Evolutionary conservation across 2,888 invertebrate species (phyloP).

Genomic region (Chaitophorus viminalis): DNA sequence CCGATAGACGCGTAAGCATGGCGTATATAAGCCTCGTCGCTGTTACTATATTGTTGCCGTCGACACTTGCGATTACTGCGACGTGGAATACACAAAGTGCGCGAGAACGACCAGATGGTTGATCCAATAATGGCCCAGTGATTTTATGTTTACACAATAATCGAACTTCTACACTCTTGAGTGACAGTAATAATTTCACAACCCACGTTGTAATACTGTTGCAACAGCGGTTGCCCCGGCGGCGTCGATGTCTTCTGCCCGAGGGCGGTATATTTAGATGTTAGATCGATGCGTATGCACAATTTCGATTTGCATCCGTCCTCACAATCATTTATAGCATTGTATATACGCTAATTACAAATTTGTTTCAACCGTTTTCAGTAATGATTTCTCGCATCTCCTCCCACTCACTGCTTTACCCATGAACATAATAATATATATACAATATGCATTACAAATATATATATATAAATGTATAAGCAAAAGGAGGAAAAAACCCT

Average conservation of each 20-base stretch:
- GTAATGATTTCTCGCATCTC: constrained; percentile 16
- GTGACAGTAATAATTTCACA: not conserved
- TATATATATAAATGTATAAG: constrained; percentile 10
- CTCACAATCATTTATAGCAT: not conserved
- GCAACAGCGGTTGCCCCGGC: not conserved
- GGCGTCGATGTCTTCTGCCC: not conserved
- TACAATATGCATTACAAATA: not conserved
- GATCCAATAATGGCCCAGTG: constrained; percentile 31
- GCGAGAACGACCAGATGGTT: constrained; percentile 34
- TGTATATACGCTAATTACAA: constrained; percentile 12
- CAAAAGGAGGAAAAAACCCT: constrained; percentile 30
- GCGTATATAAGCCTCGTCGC: not conserved
- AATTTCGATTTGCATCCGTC: not conserved
- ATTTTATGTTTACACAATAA: constrained; percentile 42
- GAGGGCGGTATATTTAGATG: not conserved
- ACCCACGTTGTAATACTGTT: no score
- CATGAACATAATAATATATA: no score
- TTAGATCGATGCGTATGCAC: not conserved
- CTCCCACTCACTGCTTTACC: not conserved
- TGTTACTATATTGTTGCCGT: constrained; percentile 8
- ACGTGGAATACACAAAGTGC: not conserved
- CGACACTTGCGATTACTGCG: constrained; percentile 29
- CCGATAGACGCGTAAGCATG: not conserved
- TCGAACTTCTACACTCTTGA: not conserved
- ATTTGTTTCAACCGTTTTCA: constrained; percentile 1